Evolutionary conservation across 2,888 invertebrate genomes (phyloP).

Genomic region (Melanargia galathea): DNA sequence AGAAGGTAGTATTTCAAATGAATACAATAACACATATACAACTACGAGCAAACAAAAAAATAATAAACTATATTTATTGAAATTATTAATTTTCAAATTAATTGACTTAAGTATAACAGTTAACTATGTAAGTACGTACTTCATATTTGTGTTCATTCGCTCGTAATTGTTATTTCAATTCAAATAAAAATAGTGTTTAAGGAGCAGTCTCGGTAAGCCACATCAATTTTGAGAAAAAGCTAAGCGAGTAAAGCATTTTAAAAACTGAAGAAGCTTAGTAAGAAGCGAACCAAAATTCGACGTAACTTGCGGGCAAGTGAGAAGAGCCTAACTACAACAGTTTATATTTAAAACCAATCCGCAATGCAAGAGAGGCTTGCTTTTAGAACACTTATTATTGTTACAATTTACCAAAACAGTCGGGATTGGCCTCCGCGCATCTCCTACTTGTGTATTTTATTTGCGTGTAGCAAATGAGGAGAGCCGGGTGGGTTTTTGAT

Average conservation of each 20-base stretch:
- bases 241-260: slow-evolving; percentile 31
- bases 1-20: too few species aligned
- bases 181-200: neutral
- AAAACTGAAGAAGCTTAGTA: slow-evolving; percentile 33
- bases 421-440: slow-evolving; percentile 54
- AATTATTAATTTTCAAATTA: neutral
- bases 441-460: slow-evolving; percentile 77
- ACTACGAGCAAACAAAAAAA: neutral
- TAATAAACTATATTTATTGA: neutral
- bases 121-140: too few species aligned
- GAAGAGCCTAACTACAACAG: slow-evolving; percentile 62
- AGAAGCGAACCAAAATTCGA: slow-evolving; percentile 41
- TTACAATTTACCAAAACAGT: slow-evolving; percentile 52
- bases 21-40: too few species aligned
- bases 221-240: slow-evolving; percentile 25
- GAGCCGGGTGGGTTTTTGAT: slow-evolving; percentile 74
- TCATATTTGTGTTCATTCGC: neutral
- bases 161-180: neutral
- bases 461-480: slow-evolving; percentile 78
- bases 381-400: slow-evolving; percentile 51
- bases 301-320: slow-evolving; percentile 41
- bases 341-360: slow-evolving; percentile 55
- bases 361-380: slow-evolving; percentile 50
- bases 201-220: neutral
- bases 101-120: too few species aligned